Evolutionary conservation across 2,888 invertebrate species (phyloP).

Genomic region (Tipula unca): DNA sequence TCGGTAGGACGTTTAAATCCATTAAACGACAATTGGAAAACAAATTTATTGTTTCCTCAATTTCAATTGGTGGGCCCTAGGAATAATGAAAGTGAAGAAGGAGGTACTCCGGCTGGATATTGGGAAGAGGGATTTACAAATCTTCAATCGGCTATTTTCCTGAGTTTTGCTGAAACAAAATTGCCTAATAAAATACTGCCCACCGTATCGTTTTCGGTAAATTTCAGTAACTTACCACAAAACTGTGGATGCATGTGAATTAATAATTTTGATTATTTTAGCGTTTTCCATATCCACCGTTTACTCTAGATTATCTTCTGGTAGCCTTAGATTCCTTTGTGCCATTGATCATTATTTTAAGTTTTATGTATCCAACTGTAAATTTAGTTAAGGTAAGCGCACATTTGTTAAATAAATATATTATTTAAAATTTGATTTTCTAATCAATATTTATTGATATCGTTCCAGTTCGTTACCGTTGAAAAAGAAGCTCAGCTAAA

Average conservation of each 20-base stretch:
- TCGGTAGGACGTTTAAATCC: constrained; percentile 27
- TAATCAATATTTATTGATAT: neutral
- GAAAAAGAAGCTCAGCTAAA: constrained; percentile 57
- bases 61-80: constrained; percentile 62
- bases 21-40: constrained; percentile 49
- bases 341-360: constrained; percentile 67
- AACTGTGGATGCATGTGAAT: neutral
- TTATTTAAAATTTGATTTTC: neutral
- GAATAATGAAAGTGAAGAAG: constrained; percentile 41
- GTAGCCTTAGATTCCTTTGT: constrained; percentile 56
- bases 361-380: constrained; percentile 73
- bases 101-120: constrained; percentile 53
- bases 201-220: neutral
- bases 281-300: constrained; percentile 68
- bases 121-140: constrained; percentile 55
- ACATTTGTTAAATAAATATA: neutral
- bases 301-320: constrained; percentile 56
- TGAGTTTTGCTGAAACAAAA: constrained; percentile 42
- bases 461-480: constrained; percentile 40
- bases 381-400: constrained; percentile 56
- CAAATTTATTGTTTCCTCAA: constrained; percentile 55
- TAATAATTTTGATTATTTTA: constrained; percentile 26
- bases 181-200: neutral
- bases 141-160: constrained; percentile 51
- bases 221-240: neutral